Percentiles rank a stretch among this genome's conserved stretches.
These are phyloP conservation scores for Setophaga kirtlandii DNA, from an alignment of 2,113 vertebrate genomes.

Conservation along the genomic window DNA sequence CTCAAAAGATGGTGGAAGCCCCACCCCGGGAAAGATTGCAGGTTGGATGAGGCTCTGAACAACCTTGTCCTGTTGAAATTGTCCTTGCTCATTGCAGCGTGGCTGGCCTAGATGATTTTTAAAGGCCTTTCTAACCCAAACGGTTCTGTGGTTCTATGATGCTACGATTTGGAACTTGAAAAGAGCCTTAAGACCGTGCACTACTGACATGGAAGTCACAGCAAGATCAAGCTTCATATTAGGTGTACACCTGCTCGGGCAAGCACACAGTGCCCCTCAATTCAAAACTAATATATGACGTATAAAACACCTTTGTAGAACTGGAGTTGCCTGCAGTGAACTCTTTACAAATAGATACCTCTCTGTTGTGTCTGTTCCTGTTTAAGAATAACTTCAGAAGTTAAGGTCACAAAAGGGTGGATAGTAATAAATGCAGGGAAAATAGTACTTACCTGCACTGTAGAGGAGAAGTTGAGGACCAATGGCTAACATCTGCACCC, in stretches of 20 bases:
- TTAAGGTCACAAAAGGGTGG: not conserved
- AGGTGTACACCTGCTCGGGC: fast-evolving
- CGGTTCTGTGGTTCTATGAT: not conserved
- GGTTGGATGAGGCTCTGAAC: not conserved
- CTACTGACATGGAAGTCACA: not conserved
- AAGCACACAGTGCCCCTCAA: fast-evolving
- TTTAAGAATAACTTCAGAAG: not conserved
- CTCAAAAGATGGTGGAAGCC: not conserved
- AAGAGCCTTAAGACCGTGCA: not conserved
- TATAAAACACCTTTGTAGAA: not conserved
- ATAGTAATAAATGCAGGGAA: not conserved
- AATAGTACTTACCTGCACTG: not conserved
- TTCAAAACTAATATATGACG: not conserved
- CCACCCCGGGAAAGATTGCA: not conserved
- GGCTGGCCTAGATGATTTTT: not conserved
- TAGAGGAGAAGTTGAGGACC: not conserved
- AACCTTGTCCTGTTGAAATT: not conserved
- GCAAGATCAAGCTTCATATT: not conserved
- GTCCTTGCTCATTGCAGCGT: not conserved
- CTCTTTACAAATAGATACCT: not conserved
- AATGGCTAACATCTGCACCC: not conserved
- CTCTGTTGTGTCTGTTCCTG: not conserved
- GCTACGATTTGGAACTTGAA: not conserved
- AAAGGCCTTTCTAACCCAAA: not conserved
- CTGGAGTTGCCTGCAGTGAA: not conserved